A percentile compares a stretch with the other conserved stretches of the same genome.
Evolutionary conservation across 2,113 vertebrate species (phyloP).

Genomic region (Pteruthius melanotis): DNA sequence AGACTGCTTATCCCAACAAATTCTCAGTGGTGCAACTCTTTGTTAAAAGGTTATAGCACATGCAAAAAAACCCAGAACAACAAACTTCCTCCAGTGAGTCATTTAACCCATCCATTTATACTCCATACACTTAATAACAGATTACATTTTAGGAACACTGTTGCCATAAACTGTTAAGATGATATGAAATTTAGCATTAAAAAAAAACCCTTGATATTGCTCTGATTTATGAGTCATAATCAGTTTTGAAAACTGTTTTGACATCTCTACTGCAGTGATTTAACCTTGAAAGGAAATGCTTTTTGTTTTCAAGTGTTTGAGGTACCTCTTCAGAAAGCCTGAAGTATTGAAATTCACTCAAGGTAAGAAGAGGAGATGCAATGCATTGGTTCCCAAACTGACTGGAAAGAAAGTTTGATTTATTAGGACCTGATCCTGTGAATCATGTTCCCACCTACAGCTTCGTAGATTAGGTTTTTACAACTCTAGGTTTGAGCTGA

Average conservation of each 20-base stretch:
- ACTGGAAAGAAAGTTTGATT: conserved; percentile 7
- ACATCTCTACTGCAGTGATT: neutral
- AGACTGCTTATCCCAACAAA: neutral
- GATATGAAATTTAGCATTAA: neutral
- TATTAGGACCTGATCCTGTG: conserved; percentile 4
- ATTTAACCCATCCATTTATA: neutral
- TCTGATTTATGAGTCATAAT: neutral
- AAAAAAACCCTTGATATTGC: neutral
- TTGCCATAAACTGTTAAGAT: neutral
- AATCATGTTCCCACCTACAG: conserved; percentile 37
- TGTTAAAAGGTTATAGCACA: neutral
- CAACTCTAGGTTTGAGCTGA: neutral
- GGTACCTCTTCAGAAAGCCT: neutral
- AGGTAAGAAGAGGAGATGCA: neutral
- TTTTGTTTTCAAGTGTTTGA: neutral
- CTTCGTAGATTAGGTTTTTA: neutral
- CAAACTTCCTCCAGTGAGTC: neutral
- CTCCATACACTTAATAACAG: neutral
- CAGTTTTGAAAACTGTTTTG: neutral
- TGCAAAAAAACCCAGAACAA: neutral
- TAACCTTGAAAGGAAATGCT: neutral
- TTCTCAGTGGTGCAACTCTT: neutral
- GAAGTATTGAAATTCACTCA: neutral
- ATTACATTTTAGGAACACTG: neutral
- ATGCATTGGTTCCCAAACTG: neutral